Evolutionary conservation across 2,113 vertebrate species (phyloP).

Genomic region (Tupaia tana): DNA sequence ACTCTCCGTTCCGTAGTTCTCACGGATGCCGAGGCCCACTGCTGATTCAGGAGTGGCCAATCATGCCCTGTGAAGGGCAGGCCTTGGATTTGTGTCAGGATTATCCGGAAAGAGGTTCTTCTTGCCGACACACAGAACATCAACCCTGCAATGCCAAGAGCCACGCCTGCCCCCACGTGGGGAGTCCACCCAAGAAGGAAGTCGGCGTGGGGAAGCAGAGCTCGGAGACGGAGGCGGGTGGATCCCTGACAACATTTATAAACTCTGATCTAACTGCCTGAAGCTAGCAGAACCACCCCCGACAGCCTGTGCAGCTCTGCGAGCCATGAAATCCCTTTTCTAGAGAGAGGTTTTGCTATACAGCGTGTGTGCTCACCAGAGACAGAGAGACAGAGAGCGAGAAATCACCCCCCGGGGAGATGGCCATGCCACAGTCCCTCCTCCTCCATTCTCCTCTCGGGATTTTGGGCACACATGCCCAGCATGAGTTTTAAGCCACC

Average conservation of each 20-base stretch:
- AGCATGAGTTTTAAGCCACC: no score
- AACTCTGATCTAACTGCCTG: not conserved
- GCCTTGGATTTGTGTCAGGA: not conserved
- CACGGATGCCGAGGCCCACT: not conserved
- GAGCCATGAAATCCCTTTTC: not conserved
- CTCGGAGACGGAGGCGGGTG: not conserved
- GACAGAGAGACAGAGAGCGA: no score
- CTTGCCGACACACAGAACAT: not conserved
- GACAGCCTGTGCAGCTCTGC: not conserved
- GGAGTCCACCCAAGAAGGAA: not conserved
- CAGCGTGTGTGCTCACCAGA: no score
- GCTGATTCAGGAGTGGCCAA: not conserved
- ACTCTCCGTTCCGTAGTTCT: not conserved
- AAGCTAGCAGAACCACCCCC: not conserved
- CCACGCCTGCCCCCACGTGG: not conserved
- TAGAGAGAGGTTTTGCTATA: not conserved
- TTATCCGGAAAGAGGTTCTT: not conserved
- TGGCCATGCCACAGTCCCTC: no score
- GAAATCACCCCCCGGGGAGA: no score
- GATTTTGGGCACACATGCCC: no score
- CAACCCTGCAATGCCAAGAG: not conserved
- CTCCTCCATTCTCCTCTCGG: no score
- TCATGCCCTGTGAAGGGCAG: not conserved
- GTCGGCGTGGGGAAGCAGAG: not conserved
- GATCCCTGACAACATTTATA: not conserved